These are phyloP conservation scores for Vulpes ferrilata DNA, from an alignment of 2,113 vertebrate species.

Conservation along the genomic window DNA sequence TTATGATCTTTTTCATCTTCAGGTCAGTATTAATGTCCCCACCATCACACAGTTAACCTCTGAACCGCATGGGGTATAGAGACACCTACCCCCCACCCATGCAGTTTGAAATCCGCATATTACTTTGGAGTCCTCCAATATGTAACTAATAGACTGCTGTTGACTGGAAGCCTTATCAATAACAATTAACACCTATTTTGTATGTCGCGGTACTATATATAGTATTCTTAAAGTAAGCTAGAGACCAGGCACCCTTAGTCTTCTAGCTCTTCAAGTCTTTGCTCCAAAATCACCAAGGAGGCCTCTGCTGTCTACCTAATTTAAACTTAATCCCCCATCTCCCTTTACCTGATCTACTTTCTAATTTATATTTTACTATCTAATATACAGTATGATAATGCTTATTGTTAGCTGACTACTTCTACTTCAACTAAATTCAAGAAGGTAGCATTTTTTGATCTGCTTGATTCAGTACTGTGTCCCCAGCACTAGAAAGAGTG, in stretches of 20 bases:
- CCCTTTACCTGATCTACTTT: background rate
- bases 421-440: conserved; percentile 6
- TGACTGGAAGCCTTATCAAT: background rate
- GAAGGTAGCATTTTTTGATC: background rate
- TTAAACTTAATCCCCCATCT: background rate
- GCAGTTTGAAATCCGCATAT: background rate
- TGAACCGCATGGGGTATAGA: background rate
- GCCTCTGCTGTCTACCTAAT: background rate
- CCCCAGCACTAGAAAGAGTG: background rate
- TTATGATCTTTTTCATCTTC: background rate
- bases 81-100: too few species aligned
- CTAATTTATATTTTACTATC: background rate
- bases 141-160: background rate
- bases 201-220: background rate
- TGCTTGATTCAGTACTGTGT: background rate
- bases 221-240: background rate
- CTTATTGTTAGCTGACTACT: background rate
- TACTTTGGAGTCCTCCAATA: background rate
- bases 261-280: background rate
- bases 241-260: too few species aligned
- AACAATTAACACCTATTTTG: background rate
- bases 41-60: background rate
- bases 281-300: background rate
- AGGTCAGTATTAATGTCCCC: background rate
- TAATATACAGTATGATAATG: background rate